Conservation (phyloP, 2,113 vertebrate genomes). For the Percopsis transmontana region DNA sequence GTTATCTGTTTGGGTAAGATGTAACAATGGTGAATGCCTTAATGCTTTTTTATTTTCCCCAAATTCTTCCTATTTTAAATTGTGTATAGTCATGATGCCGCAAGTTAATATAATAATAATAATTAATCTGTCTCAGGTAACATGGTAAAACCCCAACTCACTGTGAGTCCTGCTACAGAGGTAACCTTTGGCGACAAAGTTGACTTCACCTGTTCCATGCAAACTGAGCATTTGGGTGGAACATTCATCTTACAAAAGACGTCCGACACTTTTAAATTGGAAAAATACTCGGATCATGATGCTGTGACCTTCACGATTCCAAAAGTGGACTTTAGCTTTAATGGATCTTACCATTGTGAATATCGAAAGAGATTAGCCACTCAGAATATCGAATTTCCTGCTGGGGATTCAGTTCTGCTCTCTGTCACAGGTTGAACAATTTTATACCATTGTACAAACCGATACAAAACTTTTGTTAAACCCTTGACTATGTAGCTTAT, state of each 20-base stretch:
- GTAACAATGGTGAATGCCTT: neutral
- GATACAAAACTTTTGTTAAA: neutral
- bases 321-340: slow-evolving; percentile 55
- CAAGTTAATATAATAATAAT: too few species aligned
- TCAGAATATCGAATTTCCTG: slow-evolving; percentile 56
- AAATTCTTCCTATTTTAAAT: neutral
- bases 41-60: neutral
- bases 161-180: slow-evolving; percentile 35
- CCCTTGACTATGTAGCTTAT: neutral
- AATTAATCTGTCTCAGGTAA: slow-evolving; percentile 41
- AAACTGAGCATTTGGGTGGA: slow-evolving; percentile 57
- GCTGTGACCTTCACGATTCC: slow-evolving; percentile 52
- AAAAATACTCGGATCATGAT: slow-evolving; percentile 45
- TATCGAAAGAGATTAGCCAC: slow-evolving; percentile 63
- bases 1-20: slow-evolving; percentile 68
- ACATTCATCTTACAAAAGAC: slow-evolving; percentile 48
- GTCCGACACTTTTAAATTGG: slow-evolving; percentile 38
- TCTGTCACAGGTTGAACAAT: slow-evolving; percentile 43
- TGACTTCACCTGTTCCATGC: slow-evolving; percentile 61
- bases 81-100: neutral
- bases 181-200: slow-evolving; percentile 65
- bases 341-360: slow-evolving; percentile 69
- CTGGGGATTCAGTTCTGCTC: slow-evolving; percentile 47
- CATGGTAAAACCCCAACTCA: slow-evolving; percentile 59
- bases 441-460: neutral